Evolutionary conservation across 30 jellyfish, hydroid and myxozoan genomes (phyloP).

Genomic region (Cassiopea andromeda): DNA sequence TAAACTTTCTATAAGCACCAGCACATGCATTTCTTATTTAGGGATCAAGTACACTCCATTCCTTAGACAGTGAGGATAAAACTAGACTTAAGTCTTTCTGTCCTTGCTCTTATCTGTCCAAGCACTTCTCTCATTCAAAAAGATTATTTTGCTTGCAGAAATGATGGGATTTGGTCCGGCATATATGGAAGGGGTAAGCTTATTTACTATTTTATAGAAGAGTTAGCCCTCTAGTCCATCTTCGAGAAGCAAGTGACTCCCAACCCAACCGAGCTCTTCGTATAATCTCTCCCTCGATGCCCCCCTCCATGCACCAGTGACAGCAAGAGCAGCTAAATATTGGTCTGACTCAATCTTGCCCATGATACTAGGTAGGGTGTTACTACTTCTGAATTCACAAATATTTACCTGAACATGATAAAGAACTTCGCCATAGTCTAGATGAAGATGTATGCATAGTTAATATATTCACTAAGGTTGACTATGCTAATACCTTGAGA

Average conservation of each 20-base stretch:
- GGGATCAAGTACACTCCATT: neutral
- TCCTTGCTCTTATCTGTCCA: neutral
- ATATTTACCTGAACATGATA: neutral
- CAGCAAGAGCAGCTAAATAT: neutral
- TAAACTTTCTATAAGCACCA: constrained; percentile 5
- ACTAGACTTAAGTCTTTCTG: constrained; percentile 8
- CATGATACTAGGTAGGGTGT: neutral
- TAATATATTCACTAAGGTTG: constrained; percentile 28
- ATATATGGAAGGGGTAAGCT: neutral
- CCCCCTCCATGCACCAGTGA: too few species aligned
- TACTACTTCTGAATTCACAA: neutral
- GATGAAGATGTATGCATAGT: constrained; percentile 9
- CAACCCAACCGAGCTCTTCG: neutral
- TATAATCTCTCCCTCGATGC: too few species aligned
- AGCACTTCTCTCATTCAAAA: constrained; percentile 31
- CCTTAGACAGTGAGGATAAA: constrained; percentile 30
- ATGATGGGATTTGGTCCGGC: constrained; percentile 12
- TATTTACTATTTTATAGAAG: neutral
- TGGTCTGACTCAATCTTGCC: neutral
- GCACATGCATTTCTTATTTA: constrained; percentile 21
- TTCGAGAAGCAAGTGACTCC: neutral
- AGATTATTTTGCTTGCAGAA: constrained; percentile 24
- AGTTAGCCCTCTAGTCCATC: neutral
- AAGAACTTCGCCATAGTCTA: neutral
- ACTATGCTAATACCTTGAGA: constrained; percentile 54